Conservation (phyloP, 2,113 vertebrate species). For the Melanerpes aurifrons region DNA sequence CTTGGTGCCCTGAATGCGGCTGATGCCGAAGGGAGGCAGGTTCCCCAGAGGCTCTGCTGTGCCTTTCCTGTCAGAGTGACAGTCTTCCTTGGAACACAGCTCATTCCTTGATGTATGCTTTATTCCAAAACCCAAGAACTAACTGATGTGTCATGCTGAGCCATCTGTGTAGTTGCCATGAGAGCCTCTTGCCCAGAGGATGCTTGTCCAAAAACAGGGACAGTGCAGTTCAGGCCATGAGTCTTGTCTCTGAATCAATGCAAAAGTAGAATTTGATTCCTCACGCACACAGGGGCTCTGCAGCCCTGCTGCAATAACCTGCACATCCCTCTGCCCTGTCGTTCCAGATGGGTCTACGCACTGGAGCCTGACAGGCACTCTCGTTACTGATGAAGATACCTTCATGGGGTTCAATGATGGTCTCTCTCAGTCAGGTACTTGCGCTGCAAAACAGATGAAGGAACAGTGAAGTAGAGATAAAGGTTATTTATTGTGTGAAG, state of each 20-base stretch:
- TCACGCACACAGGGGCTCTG: neutral
- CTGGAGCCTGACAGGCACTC: constrained; percentile 90
- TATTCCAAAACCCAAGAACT: neutral
- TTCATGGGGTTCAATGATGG: constrained; percentile 92
- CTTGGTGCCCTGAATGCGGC: fast-evolving
- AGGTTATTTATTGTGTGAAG: neutral
- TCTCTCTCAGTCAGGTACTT: constrained; percentile 88
- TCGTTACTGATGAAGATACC: constrained; percentile 84
- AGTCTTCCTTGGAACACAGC: neutral
- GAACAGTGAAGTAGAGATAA: neutral
- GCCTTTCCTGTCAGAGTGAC: neutral
- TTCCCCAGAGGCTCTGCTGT: neutral
- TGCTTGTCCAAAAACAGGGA: neutral
- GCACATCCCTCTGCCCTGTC: neutral
- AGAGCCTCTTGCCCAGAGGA: neutral
- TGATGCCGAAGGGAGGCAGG: neutral
- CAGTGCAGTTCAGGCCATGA: neutral
- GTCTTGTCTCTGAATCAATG: neutral
- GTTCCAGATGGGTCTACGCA: constrained; percentile 89
- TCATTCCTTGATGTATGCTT: neutral
- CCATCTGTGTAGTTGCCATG: neutral
- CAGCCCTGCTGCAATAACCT: neutral
- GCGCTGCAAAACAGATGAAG: neutral
- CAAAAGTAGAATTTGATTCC: neutral
- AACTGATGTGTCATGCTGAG: fast-evolving